A percentile compares a stretch with the other conserved stretches of the same genome.
phyloP scores from a whole-genome alignment of 2,888 invertebrate genomes.

The Mythimna ferrago region DNA sequence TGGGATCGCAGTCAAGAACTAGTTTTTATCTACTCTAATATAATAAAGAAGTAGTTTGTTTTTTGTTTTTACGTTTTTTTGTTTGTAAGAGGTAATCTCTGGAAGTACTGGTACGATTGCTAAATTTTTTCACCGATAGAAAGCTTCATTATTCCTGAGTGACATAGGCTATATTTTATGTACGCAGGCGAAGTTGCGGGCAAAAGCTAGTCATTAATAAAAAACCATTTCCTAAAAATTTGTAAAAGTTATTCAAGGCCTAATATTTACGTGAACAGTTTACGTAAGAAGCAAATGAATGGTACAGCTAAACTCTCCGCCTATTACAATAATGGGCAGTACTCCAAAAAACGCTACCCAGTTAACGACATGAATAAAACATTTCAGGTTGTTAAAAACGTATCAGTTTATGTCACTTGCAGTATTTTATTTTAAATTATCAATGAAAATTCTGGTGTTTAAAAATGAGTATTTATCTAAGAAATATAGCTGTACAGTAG shows the following conservation, averaged over 20 bases:
- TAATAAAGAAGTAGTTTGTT: no score
- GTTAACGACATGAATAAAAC: constrained; percentile 47
- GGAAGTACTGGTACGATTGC: no score
- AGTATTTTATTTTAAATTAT: not conserved
- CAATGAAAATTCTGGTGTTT: not conserved
- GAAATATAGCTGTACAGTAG: not conserved
- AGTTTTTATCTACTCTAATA: no score
- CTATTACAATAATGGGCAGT: constrained; percentile 25
- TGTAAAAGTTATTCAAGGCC: constrained; percentile 3
- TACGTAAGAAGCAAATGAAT: constrained; percentile 21
- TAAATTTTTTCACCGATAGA: no score
- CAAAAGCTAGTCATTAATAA: not conserved
- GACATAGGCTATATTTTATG: no score
- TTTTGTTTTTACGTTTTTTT: no score
- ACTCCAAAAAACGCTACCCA: constrained; percentile 36
- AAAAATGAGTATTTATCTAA: not conserved
- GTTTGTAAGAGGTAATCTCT: no score
- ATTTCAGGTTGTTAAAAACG: constrained; percentile 41
- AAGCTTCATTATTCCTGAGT: no score
- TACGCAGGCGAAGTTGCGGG: no score
- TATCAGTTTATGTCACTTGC: constrained; percentile 10
- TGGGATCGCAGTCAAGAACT: no score
- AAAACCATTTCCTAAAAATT: not conserved
- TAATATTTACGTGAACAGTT: constrained; percentile 20
- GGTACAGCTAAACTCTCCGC: constrained; percentile 1